A percentile compares a stretch with the other conserved stretches of the same genome.
These are phyloP conservation scores for Polydrusus pterygomalis DNA, from an alignment of 2,888 invertebrate species.

Conservation along the genomic window DNA sequence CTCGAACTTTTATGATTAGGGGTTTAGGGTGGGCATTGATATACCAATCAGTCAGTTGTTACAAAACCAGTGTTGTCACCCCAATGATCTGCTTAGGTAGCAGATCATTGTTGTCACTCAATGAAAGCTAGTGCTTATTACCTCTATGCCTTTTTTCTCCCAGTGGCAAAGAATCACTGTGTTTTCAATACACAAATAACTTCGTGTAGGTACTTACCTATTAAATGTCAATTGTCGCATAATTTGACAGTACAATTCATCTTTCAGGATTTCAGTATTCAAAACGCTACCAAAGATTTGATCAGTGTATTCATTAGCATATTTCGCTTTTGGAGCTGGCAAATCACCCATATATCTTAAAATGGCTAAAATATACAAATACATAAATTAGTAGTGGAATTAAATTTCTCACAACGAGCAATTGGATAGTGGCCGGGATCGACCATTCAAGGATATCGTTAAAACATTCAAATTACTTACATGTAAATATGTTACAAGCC, in stretches of 20 bases:
- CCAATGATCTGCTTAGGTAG: too few relatives aligned
- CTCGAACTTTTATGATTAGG: too few relatives aligned
- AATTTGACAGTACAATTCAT: constrained; percentile 95
- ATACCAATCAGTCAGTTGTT: too few relatives aligned
- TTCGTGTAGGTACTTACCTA: too few relatives aligned
- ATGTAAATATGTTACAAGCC: constrained; percentile 84
- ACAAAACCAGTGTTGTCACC: too few relatives aligned
- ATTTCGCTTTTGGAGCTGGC: constrained; percentile 85
- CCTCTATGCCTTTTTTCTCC: too few relatives aligned
- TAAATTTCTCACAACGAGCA: constrained; percentile 82
- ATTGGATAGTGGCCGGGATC: too few relatives aligned
- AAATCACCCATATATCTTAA: constrained; percentile 94
- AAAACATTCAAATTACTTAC: constrained; percentile 78
- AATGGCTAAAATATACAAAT: constrained; percentile 75
- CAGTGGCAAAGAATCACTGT: too few relatives aligned
- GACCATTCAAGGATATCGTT: too few relatives aligned
- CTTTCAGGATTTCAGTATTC: constrained; percentile 84
- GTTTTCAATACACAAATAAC: background rate
- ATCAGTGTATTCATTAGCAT: constrained; percentile 90
- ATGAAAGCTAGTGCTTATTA: too few relatives aligned
- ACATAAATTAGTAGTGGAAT: background rate
- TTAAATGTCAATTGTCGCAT: constrained; percentile 96
- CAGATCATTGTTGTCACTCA: too few relatives aligned
- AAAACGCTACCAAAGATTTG: constrained; percentile 88
- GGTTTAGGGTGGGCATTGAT: too few relatives aligned